Evolutionary conservation across 1,140 invertebrate species (phyloP), one percentile per base, ranked within the genome.

Genomic region (Drosophila subobscura): DNA sequence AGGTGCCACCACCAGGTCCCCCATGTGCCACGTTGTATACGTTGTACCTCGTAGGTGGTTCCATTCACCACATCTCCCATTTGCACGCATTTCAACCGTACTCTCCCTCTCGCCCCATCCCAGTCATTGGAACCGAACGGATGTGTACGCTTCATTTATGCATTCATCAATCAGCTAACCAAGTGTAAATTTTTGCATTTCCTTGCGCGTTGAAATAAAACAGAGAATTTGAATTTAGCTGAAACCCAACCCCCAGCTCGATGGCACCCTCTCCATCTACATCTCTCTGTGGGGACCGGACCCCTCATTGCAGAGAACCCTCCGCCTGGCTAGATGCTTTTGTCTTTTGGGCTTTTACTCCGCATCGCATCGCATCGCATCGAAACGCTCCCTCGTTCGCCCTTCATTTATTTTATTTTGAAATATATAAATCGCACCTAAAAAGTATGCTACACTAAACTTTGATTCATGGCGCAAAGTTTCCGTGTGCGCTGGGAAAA

Each of bases 81-180:
- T 33, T 7, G 0, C 7, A 33, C 29, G 7, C 29, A 64, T 47
- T 42, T 50, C 22, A 20, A 20, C 16, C 16, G 16, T 20, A 1
- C 2, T 10, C 4, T 23, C 14, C 5, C 12, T 10, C 33, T n/a
- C 0, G 29, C 5, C 4, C 10, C 40, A 3, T 40, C 20, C 44
- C 41, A 16, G 22, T 29, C 42, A 41, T 40, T 29, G 44, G 40
- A 27, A 37, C 14, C 42, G 70, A 78, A 73, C 77, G 81, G 77
- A 88, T 86, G 81, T 86, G 81, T 86, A 89, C 83, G 79, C 85
- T 89, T 89, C 86, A 89, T 89, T 89, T 89, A 89, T 90, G 79
- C 88, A 90, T 90, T 88, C 88, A 90, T 90, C 88, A 90, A 90
- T 90, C 88, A 90, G 88, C 80, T 88, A 90, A 90, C 88, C 89